A percentile compares a stretch with the other conserved stretches of the same genome.
These are phyloP conservation scores for Didymodactylos carnosus DNA, from an alignment of 2,888 invertebrate species.

Conservation along the genomic window DNA sequence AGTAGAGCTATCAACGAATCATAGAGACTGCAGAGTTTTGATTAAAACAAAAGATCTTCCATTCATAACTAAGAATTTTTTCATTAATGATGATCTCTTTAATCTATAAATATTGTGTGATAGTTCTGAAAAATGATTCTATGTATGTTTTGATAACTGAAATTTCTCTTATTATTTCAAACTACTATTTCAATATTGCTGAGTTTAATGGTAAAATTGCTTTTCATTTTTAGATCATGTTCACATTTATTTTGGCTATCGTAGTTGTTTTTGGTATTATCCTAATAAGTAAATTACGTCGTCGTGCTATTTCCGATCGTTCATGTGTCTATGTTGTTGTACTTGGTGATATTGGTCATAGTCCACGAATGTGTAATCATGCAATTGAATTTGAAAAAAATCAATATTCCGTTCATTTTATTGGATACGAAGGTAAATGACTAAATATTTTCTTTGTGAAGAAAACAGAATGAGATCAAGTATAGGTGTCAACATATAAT, in stretches of 20 bases:
- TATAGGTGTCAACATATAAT: too few species aligned
- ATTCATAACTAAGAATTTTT: too few species aligned
- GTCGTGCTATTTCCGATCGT: background rate
- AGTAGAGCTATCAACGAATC: too few species aligned
- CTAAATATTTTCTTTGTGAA: background rate
- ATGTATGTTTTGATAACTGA: too few species aligned
- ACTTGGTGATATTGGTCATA: slow-evolving; percentile 8
- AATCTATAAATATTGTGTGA: too few species aligned
- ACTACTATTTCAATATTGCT: too few species aligned
- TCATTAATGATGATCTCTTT: too few species aligned
- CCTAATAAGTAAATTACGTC: background rate
- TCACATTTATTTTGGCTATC: background rate
- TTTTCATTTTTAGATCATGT: background rate
- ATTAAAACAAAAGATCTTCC: too few species aligned
- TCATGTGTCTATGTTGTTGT: slow-evolving; percentile 7
- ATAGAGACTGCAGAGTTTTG: too few species aligned
- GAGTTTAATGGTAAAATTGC: too few species aligned
- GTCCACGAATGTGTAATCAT: slow-evolving; percentile 13
- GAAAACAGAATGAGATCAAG: background rate
- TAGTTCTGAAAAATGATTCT: too few species aligned
- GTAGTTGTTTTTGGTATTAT: background rate
- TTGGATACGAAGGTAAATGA: slow-evolving; percentile 10
- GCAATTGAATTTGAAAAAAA: background rate
- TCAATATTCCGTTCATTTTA: background rate
- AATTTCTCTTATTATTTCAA: too few species aligned